A percentile compares a stretch with the other conserved stretches of the same genome.
Evolutionary conservation across 2,888 invertebrate species (phyloP).

Genomic region (Endomychus coccineus): DNA sequence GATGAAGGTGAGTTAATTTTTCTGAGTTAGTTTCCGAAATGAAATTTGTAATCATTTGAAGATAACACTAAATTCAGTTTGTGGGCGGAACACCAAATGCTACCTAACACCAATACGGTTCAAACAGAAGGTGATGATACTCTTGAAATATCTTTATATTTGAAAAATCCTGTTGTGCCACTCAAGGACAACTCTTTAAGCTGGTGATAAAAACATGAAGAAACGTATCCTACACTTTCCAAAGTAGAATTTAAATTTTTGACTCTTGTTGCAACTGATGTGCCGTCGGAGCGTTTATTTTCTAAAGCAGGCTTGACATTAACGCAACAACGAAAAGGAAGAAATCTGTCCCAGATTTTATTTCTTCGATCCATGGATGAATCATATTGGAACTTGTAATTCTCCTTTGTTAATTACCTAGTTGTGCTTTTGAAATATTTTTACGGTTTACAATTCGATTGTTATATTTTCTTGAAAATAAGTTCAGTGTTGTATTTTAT

Average conservation of each 20-base stretch:
- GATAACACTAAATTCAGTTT: no score
- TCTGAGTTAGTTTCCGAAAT: no score
- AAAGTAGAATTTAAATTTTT: slow-evolving; percentile 2
- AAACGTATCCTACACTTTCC: background rate
- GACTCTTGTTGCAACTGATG: slow-evolving; percentile 9
- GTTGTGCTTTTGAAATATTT: no score
- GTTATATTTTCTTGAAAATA: no score
- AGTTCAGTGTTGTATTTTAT: no score
- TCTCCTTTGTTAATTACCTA: no score
- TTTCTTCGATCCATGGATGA: no score
- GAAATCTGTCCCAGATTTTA: no score
- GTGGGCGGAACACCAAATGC: slow-evolving; percentile 17
- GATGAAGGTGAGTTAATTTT: no score
- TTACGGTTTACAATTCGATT: no score
- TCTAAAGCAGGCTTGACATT: slow-evolving; percentile 16
- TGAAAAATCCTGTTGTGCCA: slow-evolving; percentile 11
- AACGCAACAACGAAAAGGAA: slow-evolving; percentile 4
- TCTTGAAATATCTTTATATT: slow-evolving; percentile 16
- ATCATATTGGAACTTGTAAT: no score
- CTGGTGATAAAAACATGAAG: slow-evolving; percentile 13
- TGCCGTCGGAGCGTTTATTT: slow-evolving; percentile 19
- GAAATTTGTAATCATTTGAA: no score
- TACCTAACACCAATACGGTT: slow-evolving; percentile 10
- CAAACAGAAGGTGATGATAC: slow-evolving; percentile 5
- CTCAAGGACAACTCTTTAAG: slow-evolving; percentile 17